Base-by-base conservation (phyloP, 2,888 invertebrate genomes). In the Caenorhabditis afra region DNA sequence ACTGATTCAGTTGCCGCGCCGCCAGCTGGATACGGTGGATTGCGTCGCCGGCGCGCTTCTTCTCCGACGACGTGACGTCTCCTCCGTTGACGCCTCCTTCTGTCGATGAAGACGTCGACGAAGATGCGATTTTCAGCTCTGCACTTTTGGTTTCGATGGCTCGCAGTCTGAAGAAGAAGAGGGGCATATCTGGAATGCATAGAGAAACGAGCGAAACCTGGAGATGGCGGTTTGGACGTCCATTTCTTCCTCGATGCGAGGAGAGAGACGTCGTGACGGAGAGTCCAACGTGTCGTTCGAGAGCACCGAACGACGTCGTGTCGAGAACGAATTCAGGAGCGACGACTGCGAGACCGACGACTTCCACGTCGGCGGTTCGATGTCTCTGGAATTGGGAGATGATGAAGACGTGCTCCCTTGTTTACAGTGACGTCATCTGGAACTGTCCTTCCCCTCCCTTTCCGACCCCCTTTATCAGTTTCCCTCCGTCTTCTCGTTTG, bases 251-350 rank as follows among this genome's bases (percentile, higher is more conserved):
- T 83, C 83, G 23, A 66, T 71, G 20, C 73, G 58, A 3, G 81
- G 71, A 2, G 83, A 58, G 0, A 79, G 45, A 4, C 79, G 67
- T 22, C 74, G 55, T 1, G 83, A 59, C 11, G 83, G 81, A 4
- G 76, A 76, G 18, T 81, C 83, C 11, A 57, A 14, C 3, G 65
- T 44, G 3, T 75, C 79, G n/a, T 45, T 70, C 3, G 84, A 81
- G 0, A 84, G 75, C n/a, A 82, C 76, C 0, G 75, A 75, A 14
- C 84, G 74, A 16, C 84, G 71, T 4, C 84, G 73, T 16, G 62
- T 78, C 10, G 81, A 82, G 65, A 71, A 84, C 1, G 82, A 74
- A 35, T 79, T 82, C 44, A 84, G 75, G 3, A 84, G 68, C 4
- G 84, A 81, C 4, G 79, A 65, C 29, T 75, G 75, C 5, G 80